Evolutionary conservation across 1,140 invertebrate species (phyloP), one percentile per base, ranked within the genome.

Genomic region (Hylyphantes graminicola): DNA sequence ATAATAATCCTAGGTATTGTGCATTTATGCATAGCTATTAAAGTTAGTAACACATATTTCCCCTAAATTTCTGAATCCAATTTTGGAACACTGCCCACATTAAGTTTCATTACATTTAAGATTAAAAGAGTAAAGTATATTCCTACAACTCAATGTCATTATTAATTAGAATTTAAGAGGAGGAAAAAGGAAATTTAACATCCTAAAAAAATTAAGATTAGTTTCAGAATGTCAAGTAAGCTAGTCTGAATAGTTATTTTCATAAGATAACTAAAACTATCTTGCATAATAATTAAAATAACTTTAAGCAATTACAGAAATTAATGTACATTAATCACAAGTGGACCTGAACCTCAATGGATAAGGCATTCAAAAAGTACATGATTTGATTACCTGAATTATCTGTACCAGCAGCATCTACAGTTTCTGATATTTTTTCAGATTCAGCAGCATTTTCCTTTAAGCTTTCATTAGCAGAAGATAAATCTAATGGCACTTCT

Each of bases 401-500:
- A 55, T 74, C 55, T n/a, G 64, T 55, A 8, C 12, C 7, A 12
- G 55, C 61, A 73, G 12, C 57, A 83, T 15, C 75, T 5, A 53
- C 35, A n/a, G 74, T 51, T 65, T 83, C 80, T 65, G 72, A 57
- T 75, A 83, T 48, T 13, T 72, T 81, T 53, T 81, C 79, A 53
- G 53, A 15, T 19, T 64, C 57, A 74, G 80, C 10, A 61, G 15
- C 6, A 64, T 81, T 73, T 63, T 74, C 80, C 50, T 59, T 35
- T 21, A 65, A 12, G 35, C 35, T 65, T 63, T 83, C 80, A 61
- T 11, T 68, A 63, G 70, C 53, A 83, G 80, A 74, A 64, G 80
- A 83, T 67, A 83, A 83, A 67, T 83, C 80, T 83, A 83, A 83
- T 83, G 80, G 80, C 57, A 73, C 80, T 83, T 83, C 80, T 83